Base-by-base conservation (phyloP, 2,888 invertebrate species). In the Drosophila ezoana region DNA sequence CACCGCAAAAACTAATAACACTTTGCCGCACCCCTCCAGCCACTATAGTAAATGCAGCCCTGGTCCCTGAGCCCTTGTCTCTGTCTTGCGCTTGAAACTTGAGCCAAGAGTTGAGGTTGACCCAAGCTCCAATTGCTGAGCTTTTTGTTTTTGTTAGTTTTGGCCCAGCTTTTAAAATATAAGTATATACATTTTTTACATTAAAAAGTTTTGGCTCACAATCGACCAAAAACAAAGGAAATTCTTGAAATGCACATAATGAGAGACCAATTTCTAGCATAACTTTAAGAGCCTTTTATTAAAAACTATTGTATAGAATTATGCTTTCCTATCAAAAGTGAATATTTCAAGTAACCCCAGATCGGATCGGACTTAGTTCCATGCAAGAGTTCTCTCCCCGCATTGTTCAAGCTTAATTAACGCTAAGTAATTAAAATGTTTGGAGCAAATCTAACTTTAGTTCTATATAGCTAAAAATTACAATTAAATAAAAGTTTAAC, bases 1-100 rank as follows among this genome's bases (percentile, higher is more conserved):
- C 76, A 86, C 87, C 83, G 69, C 83, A 83, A 74, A 83, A 83
- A 83, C 84, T 83, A 83, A 83, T 83, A 83, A 86, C 84, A 86
- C 87, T 83, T 83, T 83, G 66, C 65, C 68, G 9, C 44, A 38
- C 60, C 54, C 38, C 62, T 20, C 37, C 8, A 44, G 44, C 65
- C 43, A 11, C 33, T 49, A 23, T 23, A 23, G 23, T 23, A 38
- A 49, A 33, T 43, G 38, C 35, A 54, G 49, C 40, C 56, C 41
- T 45, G 33, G 33, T 33, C 41, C 52, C 40, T 40, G 37, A 48
- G 40, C 57, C 35, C 65, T 49, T 48, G 61, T 53, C 61, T 56
- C 62, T 16, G 58, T 38, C 44, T 32, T 56, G 59, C 53, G 60
- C 70, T 69, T 45, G 41, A 64, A 82, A 85, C 86, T 82, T 75